Evolutionary conservation across 2,113 vertebrate species (phyloP).

Genomic region (Amblyopsis rosae): DNA sequence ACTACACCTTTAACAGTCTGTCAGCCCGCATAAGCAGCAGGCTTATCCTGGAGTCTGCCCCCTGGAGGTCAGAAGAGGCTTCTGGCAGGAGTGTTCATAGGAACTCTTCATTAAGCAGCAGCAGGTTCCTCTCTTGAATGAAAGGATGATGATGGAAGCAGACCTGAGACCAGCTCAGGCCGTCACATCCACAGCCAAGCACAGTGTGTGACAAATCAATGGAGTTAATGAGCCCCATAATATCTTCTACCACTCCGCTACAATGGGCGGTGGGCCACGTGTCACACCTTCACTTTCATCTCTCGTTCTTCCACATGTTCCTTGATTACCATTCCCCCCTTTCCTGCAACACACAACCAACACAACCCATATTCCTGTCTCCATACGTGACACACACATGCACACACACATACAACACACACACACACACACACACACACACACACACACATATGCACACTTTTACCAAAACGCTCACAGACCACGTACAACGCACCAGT

Average conservation of each 20-base stretch:
- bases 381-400: slow-evolving; percentile 6
- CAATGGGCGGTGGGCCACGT: slow-evolving; percentile 2
- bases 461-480: too few species aligned
- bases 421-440: slow-evolving; percentile 4
- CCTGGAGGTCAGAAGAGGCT: slow-evolving; percentile 43
- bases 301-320: not conserved
- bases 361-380: not conserved
- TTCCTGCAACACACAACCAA: not conserved
- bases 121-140: slow-evolving; percentile 3
- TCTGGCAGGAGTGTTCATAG: slow-evolving; percentile 43
- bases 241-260: not conserved
- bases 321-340: not conserved
- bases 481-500: slow-evolving; percentile 24
- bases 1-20: not conserved
- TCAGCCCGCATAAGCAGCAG: slow-evolving; percentile 65
- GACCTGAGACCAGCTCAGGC: slow-evolving; percentile 16
- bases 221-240: slow-evolving; percentile 12
- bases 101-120: slow-evolving; percentile 45
- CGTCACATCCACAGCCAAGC: slow-evolving; percentile 10
- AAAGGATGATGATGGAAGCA: slow-evolving; percentile 17
- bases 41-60: slow-evolving; percentile 42
- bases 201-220: not conserved
- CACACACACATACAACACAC: slow-evolving; percentile 4
- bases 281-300: not conserved
- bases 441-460: slow-evolving; percentile 6